phyloP scores from a whole-genome alignment of 2,113 vertebrate genomes.

The Litocranius walleri region DNA sequence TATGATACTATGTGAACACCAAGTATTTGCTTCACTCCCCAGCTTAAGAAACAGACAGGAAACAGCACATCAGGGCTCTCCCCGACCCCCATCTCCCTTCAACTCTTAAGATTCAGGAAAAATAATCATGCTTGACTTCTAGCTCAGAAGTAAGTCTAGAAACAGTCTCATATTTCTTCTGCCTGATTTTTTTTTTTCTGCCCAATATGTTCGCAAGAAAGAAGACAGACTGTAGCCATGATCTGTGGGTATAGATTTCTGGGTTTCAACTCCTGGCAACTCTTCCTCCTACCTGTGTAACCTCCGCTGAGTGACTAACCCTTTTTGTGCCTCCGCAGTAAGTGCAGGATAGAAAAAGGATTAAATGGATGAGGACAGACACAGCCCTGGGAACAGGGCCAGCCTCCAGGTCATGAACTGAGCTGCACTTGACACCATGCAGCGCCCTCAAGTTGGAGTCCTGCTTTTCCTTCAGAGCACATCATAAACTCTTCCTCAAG shows the following conservation, averaged over 20 bases:
- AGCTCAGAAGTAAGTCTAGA: not conserved
- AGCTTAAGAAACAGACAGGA: not conserved
- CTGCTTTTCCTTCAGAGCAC: not conserved
- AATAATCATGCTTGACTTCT: not conserved
- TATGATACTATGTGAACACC: not conserved
- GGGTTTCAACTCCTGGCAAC: not conserved
- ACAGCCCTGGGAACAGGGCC: not conserved
- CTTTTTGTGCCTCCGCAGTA: not conserved
- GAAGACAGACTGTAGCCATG: not conserved
- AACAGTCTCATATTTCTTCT: not conserved
- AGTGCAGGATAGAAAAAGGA: not conserved
- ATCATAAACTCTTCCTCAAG: not conserved
- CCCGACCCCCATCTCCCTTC: not conserved
- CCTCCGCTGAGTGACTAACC: not conserved
- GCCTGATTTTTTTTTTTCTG: not conserved
- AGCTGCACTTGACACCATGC: too few species aligned
- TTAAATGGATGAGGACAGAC: not conserved
- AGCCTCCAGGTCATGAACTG: too few species aligned
- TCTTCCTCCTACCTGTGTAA: not conserved
- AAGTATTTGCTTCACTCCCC: not conserved
- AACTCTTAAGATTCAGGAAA: not conserved
- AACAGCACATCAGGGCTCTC: not conserved
- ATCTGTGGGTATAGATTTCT: not conserved
- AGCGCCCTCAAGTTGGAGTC: not conserved
- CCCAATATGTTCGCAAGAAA: not conserved